A percentile compares a stretch with the other conserved stretches of the same genome.
Evolutionary conservation across 2,797 vertebrate genomes (phyloP).

Genomic region (Gymnocypris eckloni): DNA sequence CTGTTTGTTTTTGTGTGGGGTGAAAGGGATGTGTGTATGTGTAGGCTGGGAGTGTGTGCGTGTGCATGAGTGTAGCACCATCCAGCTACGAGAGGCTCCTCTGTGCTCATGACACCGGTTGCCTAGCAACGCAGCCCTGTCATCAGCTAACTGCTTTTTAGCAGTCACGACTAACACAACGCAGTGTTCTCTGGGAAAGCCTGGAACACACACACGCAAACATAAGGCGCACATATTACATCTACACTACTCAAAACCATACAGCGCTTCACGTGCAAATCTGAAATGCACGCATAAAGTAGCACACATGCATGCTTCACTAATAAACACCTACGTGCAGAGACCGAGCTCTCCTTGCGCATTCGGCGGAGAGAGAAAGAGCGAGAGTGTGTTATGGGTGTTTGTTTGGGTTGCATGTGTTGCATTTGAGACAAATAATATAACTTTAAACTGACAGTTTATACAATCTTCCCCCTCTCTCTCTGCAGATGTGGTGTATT

Average conservation of each 20-base stretch:
- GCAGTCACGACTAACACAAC: conserved; percentile 91
- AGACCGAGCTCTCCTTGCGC: conserved; percentile 31
- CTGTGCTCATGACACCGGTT: conserved; percentile 79
- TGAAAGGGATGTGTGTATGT: conserved; percentile 43
- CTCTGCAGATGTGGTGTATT: conserved; percentile 50
- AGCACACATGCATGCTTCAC: conserved; percentile 39
- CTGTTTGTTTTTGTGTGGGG: conserved; percentile 53
- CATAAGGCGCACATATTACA: conserved; percentile 63
- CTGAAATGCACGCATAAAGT: not conserved
- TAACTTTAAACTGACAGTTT: conserved; percentile 18
- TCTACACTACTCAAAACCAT: conserved; percentile 54
- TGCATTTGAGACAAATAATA: conserved; percentile 14
- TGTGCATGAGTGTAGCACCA: conserved; percentile 66
- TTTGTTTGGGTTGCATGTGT: not conserved
- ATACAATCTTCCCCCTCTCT: conserved; percentile 24
- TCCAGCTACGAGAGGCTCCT: conserved; percentile 82
- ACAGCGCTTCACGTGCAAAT: conserved; percentile 15
- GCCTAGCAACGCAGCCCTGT: conserved; percentile 89
- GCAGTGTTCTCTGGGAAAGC: conserved; percentile 74
- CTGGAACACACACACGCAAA: conserved; percentile 74
- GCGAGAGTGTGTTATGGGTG: not conserved
- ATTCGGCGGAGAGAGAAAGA: not conserved
- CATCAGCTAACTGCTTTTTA: conserved; percentile 90
- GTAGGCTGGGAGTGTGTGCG: conserved; percentile 48
- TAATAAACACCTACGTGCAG: conserved; percentile 33